A percentile compares a stretch with the other conserved stretches of the same genome.
Evolutionary conservation across 2,888 invertebrate genomes (phyloP).

Genomic region (Agrochola macilenta): DNA sequence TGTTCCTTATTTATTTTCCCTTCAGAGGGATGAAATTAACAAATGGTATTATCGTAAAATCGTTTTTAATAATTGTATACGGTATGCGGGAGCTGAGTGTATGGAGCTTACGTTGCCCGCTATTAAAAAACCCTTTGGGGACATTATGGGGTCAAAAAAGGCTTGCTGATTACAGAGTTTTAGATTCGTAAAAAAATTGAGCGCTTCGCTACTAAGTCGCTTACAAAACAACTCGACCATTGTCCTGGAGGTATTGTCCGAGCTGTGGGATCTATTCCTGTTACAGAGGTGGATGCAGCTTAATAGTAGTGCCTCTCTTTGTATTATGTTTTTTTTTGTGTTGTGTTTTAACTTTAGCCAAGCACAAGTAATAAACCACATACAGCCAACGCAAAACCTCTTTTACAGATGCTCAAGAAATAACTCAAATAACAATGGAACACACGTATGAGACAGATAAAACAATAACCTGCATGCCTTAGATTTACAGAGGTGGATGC

Average conservation of each 20-base stretch:
- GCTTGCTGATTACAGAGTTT: constrained; percentile 35
- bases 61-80: constrained; percentile 48
- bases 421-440: constrained; percentile 60
- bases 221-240: no score
- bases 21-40: constrained; percentile 47
- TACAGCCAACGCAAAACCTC: constrained; percentile 42
- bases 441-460: constrained; percentile 54
- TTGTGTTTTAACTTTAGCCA: neutral
- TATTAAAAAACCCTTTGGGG: constrained; percentile 38
- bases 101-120: constrained; percentile 19
- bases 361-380: constrained; percentile 16
- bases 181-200: constrained; percentile 14
- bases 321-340: no score
- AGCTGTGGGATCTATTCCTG: no score
- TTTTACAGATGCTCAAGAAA: constrained; percentile 61
- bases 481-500: constrained; percentile 56
- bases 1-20: constrained; percentile 66
- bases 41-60: constrained; percentile 61
- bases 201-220: no score
- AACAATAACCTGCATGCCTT: constrained; percentile 73
- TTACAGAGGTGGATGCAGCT: no score
- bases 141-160: constrained; percentile 37
- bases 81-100: constrained; percentile 31
- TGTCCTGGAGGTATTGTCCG: no score
- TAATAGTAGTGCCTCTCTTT: no score